These are phyloP conservation scores for Morone saxatilis DNA, from an alignment of 2,113 vertebrate genomes.

Conservation along the genomic window DNA sequence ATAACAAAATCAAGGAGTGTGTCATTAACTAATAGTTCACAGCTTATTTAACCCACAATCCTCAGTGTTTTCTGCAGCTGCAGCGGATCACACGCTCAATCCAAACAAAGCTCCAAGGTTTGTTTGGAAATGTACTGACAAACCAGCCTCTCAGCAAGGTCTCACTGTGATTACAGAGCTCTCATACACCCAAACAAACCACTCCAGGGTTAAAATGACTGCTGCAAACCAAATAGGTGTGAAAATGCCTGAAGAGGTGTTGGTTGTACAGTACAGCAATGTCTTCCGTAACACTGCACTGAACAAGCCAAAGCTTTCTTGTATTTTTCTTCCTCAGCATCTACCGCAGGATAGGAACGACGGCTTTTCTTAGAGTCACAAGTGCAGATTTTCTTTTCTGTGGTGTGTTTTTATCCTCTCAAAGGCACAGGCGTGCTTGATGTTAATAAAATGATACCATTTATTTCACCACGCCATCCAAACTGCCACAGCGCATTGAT, in stretches of 20 bases:
- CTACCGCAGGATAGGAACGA: background rate
- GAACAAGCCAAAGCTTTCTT: background rate
- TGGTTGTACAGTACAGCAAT: background rate
- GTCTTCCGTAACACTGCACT: background rate
- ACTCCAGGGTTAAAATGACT: constrained; percentile 17
- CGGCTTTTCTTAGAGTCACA: background rate
- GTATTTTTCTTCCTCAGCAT: background rate
- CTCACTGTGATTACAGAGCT: constrained; percentile 14
- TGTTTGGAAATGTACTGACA: constrained; percentile 6
- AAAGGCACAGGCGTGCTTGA: constrained; percentile 27
- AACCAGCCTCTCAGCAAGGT: constrained; percentile 13
- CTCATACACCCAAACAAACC: constrained; percentile 11
- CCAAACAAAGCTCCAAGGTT: background rate
- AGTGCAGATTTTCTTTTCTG: constrained; percentile 11
- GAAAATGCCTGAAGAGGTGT: constrained; percentile 30
- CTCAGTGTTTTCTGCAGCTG: background rate
- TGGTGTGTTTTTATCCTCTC: background rate
- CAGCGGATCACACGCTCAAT: background rate
- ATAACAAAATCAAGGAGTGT: background rate
- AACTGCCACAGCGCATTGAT: background rate
- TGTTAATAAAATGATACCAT: constrained; percentile 31
- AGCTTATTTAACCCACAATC: constrained; percentile 8
- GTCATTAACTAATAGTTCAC: constrained; percentile 19
- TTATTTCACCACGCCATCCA: constrained; percentile 35
- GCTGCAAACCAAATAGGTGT: constrained; percentile 36